Conservation (phyloP, 2,888 invertebrate genomes). For the Scelioninae gen. 1 region DNA sequence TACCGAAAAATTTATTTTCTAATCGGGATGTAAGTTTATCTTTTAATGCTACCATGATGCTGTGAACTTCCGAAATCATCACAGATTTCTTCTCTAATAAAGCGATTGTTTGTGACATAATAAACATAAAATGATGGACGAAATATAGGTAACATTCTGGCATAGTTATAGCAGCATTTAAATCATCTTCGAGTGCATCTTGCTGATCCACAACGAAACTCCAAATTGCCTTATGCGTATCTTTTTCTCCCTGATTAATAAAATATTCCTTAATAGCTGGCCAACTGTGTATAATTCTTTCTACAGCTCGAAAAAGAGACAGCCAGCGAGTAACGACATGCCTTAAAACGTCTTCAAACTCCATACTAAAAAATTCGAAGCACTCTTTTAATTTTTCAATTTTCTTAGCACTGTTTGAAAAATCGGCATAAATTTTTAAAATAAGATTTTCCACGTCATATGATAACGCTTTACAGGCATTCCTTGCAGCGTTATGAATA, state of each 20-base stretch:
- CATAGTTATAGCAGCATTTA: constrained; percentile 1
- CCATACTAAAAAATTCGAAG: constrained; percentile 69
- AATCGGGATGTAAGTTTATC: constrained; percentile 14
- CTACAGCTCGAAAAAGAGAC: constrained; percentile 39
- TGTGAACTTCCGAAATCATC: constrained; percentile 27
- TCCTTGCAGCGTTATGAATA: constrained; percentile 70
- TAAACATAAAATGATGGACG: constrained; percentile 45
- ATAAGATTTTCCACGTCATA: constrained; percentile 74
- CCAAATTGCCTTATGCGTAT: constrained; percentile 23
- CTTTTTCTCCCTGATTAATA: constrained; percentile 23
- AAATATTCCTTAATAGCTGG: constrained; percentile 45
- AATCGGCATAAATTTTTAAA: constrained; percentile 72
- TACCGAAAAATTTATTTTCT: constrained; percentile 23
- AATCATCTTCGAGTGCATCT: constrained; percentile 21
- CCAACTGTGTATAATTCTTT: constrained; percentile 23
- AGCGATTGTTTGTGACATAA: constrained; percentile 12
- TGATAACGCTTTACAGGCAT: constrained; percentile 70
- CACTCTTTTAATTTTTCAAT: constrained; percentile 67
- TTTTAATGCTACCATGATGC: constrained; percentile 23
- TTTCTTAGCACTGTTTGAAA: constrained; percentile 70
- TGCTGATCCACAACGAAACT: constrained; percentile 35
- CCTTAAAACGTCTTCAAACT: constrained; percentile 67
- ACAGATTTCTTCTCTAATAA: constrained; percentile 7
- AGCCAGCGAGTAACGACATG: constrained; percentile 61
- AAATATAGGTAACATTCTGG: constrained; percentile 32